phyloP scores from a whole-genome alignment of 2,113 vertebrate species.

The Chaetodon auriga region DNA sequence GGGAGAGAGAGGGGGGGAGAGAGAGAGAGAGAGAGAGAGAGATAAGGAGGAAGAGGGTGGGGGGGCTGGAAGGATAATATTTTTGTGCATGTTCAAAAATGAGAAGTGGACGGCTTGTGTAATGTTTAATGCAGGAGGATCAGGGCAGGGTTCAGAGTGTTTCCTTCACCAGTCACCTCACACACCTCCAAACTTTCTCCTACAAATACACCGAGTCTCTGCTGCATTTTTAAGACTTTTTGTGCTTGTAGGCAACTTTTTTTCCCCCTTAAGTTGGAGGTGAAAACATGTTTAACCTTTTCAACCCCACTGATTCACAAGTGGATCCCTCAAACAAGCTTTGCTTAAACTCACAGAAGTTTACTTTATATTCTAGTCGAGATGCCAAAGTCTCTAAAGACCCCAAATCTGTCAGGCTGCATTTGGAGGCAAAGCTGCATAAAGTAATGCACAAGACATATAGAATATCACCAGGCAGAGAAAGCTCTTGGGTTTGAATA shows the following conservation, averaged over 20 bases:
- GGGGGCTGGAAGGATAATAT: constrained; percentile 49
- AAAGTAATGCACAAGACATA: neutral
- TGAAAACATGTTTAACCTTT: constrained; percentile 24
- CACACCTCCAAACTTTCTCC: constrained; percentile 54
- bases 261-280: neutral
- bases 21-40: neutral
- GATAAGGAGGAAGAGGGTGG: neutral
- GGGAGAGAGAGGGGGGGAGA: no score
- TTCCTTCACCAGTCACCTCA: constrained; percentile 66
- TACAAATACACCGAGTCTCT: constrained; percentile 21
- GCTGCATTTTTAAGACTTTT: constrained; percentile 31
- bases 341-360: constrained; percentile 1
- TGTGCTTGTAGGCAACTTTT: neutral
- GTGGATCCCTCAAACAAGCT: neutral
- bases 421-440: neutral
- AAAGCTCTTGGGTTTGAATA: neutral
- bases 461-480: neutral
- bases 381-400: neutral
- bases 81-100: constrained; percentile 59
- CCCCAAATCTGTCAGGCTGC: neutral
- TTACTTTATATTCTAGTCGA: neutral
- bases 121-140: constrained; percentile 74
- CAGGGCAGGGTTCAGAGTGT: constrained; percentile 57
- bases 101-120: constrained; percentile 56
- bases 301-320: neutral